phyloP scores from a whole-genome alignment of 1,140 invertebrate species.

The Sminthurides bifidus region DNA sequence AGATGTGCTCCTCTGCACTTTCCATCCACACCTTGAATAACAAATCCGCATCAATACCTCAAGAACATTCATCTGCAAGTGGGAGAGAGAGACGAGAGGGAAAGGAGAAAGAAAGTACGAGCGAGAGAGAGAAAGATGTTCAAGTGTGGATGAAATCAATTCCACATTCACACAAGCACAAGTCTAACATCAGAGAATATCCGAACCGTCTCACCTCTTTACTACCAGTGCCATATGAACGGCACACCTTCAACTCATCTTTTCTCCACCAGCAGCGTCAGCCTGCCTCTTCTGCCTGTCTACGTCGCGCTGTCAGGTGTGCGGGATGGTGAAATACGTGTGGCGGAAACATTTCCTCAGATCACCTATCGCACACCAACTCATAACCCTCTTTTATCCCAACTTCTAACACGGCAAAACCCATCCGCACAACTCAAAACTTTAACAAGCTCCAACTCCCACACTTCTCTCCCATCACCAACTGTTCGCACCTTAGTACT shows the following conservation, averaged over 20 bases:
- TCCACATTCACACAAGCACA: slow-evolving; percentile 21
- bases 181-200: slow-evolving; percentile 17
- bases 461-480: no score
- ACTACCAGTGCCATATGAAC: slow-evolving; percentile 5
- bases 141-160: slow-evolving; percentile 24
- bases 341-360: no score
- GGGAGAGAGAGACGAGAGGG: not conserved
- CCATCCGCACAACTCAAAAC: no score
- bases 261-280: no score
- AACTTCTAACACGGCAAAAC: no score
- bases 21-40: not conserved
- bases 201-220: slow-evolving; percentile 6
- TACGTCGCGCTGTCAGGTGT: no score
- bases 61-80: not conserved
- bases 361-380: no score
- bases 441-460: no score
- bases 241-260: slow-evolving; percentile 13
- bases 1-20: not conserved
- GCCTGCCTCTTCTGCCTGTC: slow-evolving; percentile 9
- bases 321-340: no score
- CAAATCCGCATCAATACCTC: not conserved
- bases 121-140: slow-evolving; percentile 5
- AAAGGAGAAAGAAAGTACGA: not conserved
- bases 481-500: no score
- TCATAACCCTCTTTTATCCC: not conserved